Evolutionary conservation across 2,113 vertebrate species (phyloP), one percentile per base, ranked within the genome.

Genomic region (Paralichthys olivaceus): DNA sequence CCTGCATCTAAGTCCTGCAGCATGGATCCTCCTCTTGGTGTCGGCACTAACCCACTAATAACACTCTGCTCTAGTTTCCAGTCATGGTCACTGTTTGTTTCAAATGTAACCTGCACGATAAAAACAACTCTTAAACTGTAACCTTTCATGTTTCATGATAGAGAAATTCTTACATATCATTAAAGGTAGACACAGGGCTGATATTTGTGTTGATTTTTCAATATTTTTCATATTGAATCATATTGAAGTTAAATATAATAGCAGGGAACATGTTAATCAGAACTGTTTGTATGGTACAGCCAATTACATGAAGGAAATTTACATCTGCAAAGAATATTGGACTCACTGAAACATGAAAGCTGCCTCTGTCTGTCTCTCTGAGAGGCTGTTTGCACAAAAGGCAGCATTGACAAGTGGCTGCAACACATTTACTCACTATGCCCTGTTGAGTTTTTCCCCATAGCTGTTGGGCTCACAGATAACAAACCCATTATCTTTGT

Each of bases 401-500:
- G 43, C 53, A 20, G 40, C 67, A 4, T 34, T 72, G 47, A 77
- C 23, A 79, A 69, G 61, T 73, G 69, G 22, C 85, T 80, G 34
- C 45, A 74, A 64, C 58, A 61, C 61, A 65, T 81, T 69, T 25
- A 25, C 66, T 63, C 58, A 34, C 67, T 60, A 29, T 79, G 20
- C 8, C 8, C 79, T 80, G 28, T 64, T 77, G 60, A 64, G 58
- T 5, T 45, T 70, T 80, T 87, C 45, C 76, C 68, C 25, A 47
- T 64, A 51, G 55, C 84, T 87, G 66, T 7, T 62, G 69, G 73
- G 49, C 45, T 28, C 7, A 58, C 45, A 69, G 43, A 81, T 45
- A 83, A 75, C 34, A 73, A 73, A 34, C 20, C 53, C 29, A 51
- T 84, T 86, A 69, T 79, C 80, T 70, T 77, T 77, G 64, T 64